Base-by-base conservation (phyloP, 1,140 invertebrate species). In the Caerostris darwini region DNA sequence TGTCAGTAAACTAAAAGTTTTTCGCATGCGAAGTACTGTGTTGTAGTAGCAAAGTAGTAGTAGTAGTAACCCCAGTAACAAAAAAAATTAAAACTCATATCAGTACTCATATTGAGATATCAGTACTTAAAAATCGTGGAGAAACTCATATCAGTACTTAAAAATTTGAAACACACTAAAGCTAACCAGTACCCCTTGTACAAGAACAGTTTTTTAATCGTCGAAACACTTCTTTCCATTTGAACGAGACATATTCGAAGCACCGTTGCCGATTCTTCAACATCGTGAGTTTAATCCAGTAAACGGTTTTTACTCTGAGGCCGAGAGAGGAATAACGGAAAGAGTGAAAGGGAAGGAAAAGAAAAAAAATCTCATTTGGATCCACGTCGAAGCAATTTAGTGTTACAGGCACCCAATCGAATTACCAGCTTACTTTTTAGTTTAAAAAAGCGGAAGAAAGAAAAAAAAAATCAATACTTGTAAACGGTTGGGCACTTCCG, bases 341-440 rank as follows among this genome's bases (percentile, higher is more conserved):
- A 77, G 7, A 85, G 57, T 17, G 34, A 34, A 34, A 34, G 34
- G 34, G 34, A 34, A 34, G 2, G 2, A 7, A 19, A n/a, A 64
- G 50, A 61, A 53, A 88, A 88, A 17, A 7, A 5, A 19, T 67
- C 56, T 88, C 86, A 88, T 88, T 64, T 88, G 19, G 58, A 88
- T 67, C 86, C 14, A 53, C 59, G 61, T 61, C 61, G 86, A 64
- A 88, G 86, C 86, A 88, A 88, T 88, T 64, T 64, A 88, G 61
- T 88, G 86, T 88, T 88, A 64, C 58, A 64, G 82, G 50, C 59
- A 88, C 61, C 58, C 86, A 88, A 88, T 88, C 50, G 86, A 88
- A 88, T 88, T 88, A 67, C 59, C 54, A 19, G 86, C 86, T 88
- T 61, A 61, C 58, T 53, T 64, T 88, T 64, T 17, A 64, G 58